A percentile compares a stretch with the other conserved stretches of the same genome.
phyloP scores from a whole-genome alignment of 2,888 invertebrate genomes.

The Crioceris asparagi region DNA sequence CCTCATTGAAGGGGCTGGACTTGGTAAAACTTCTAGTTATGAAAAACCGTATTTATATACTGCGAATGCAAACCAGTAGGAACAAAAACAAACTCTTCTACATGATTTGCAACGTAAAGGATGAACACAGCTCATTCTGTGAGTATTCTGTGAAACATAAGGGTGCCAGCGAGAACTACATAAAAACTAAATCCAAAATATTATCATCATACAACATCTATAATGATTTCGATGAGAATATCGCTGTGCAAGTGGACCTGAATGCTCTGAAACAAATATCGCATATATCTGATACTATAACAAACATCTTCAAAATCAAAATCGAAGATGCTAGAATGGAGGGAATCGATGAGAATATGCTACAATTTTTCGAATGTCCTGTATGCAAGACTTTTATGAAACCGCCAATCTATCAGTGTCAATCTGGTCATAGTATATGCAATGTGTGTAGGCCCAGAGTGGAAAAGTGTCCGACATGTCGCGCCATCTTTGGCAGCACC shows the following conservation, averaged over 20 bases:
- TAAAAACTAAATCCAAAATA: conserved; percentile 27
- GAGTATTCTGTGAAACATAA: conserved; percentile 29
- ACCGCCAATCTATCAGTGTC: conserved; percentile 32
- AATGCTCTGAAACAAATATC: conserved; percentile 25
- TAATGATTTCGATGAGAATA: conserved; percentile 19
- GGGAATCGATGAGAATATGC: conserved; percentile 25
- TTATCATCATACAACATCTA: conserved; percentile 19
- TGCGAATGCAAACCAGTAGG: conserved; percentile 23
- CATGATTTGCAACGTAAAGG: conserved; percentile 26
- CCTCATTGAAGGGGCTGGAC: conserved; percentile 22
- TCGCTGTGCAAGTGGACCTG: conserved; percentile 24
- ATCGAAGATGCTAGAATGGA: conserved; percentile 15
- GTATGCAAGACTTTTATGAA: conserved; percentile 31
- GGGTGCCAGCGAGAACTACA: conserved; percentile 25
- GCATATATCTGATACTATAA: conserved; percentile 21
- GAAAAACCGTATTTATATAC: conserved; percentile 24
- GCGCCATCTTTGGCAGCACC: conserved; percentile 27
- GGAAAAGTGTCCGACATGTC: conserved; percentile 30
- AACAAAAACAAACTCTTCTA: conserved; percentile 24
- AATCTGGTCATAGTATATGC: conserved; percentile 31
- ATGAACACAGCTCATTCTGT: conserved; percentile 20
- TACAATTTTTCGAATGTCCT: conserved; percentile 32
- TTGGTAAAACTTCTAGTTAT: conserved; percentile 25
- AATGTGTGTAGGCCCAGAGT: conserved; percentile 28
- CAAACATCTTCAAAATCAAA: conserved; percentile 23